Base-by-base conservation (phyloP, 2,797 vertebrate genomes). In the Rhyacichthys aspro region DNA sequence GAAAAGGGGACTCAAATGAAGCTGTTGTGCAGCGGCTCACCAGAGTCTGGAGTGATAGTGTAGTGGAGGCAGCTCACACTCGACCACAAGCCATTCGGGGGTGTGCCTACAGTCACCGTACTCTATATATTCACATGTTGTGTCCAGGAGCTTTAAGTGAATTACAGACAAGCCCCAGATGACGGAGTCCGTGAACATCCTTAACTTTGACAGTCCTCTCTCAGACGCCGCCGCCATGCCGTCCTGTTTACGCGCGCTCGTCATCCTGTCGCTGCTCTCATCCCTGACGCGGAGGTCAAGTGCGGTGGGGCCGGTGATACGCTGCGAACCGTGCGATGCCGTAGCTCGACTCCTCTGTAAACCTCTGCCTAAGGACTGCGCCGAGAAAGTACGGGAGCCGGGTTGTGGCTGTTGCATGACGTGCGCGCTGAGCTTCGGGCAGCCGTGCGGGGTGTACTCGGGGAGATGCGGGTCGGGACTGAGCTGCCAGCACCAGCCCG, bases 381-480 rank as follows among this genome's bases (percentile, higher is more conserved):
- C 89, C 2, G 95, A 97, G 80, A 75, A 67, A 28, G 94, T 95
- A 63, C 93, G 92, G 11, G 95, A 97, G 45, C 93, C 95, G 0
- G 94, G 95, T 73, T 97, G 95, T 78, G 94, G 95, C 73, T 96
- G 95, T 90, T 97, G 95, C 88, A 49, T 93, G 89, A 96, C 94
- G 1, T 97, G 95, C 78, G 94, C 96, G 43, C 88, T 95, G 55
- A 88, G 70, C 0, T 70, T 66, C 56, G 95, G 95, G 6, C 90
- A 92, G 70, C 74, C 85, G 17, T 97, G 96, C 84, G 95, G 95
- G 17, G 91, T 97, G 60, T 97, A 97, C 90, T 96, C 93, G 3
- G 94, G 95, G 66, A 92, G 93, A 78, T 97, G 96, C 53, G 94
- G 94, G 37, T 61, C 92, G 0, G 94, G 93, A 0, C 89, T 96